These are phyloP conservation scores for Cuculus canorus DNA, from an alignment of 2,797 vertebrate genomes.

Conservation along the genomic window DNA sequence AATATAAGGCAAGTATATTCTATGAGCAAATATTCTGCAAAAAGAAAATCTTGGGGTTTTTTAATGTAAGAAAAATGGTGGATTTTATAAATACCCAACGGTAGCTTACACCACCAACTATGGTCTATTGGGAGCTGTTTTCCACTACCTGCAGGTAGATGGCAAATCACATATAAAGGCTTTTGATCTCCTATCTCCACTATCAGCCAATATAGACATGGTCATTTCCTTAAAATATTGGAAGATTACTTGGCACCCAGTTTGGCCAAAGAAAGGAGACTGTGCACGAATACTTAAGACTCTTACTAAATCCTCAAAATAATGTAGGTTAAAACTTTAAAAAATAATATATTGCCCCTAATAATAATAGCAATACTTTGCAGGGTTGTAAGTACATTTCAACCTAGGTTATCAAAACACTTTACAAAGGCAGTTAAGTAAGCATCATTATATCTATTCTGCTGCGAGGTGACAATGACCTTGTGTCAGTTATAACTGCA, in stretches of 20 bases:
- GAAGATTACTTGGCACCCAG: not conserved
- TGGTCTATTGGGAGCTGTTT: not conserved
- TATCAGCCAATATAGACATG: not conserved
- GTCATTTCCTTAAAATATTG: not conserved
- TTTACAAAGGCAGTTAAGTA: conserved; percentile 49
- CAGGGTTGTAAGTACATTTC: conserved; percentile 40
- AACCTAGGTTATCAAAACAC: conserved; percentile 48
- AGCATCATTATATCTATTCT: conserved; percentile 45
- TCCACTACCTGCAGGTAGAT: not conserved
- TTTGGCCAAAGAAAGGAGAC: not conserved
- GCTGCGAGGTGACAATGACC: conserved; percentile 37
- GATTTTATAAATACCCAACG: not conserved
- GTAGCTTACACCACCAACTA: not conserved
- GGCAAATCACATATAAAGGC: not conserved
- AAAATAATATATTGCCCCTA: conserved; percentile 5
- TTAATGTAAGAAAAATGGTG: not conserved
- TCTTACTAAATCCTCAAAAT: not conserved
- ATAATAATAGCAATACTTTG: conserved; percentile 41
- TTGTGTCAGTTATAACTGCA: conserved; percentile 57
- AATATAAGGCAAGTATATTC: not conserved
- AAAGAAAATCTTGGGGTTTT: not conserved
- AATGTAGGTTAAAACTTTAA: conserved; percentile 18
- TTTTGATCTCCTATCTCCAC: not conserved
- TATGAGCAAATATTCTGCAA: not conserved
- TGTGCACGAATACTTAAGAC: not conserved